Conservation (phyloP, 2,113 vertebrate species). For the Sylvietta virens region DNA sequence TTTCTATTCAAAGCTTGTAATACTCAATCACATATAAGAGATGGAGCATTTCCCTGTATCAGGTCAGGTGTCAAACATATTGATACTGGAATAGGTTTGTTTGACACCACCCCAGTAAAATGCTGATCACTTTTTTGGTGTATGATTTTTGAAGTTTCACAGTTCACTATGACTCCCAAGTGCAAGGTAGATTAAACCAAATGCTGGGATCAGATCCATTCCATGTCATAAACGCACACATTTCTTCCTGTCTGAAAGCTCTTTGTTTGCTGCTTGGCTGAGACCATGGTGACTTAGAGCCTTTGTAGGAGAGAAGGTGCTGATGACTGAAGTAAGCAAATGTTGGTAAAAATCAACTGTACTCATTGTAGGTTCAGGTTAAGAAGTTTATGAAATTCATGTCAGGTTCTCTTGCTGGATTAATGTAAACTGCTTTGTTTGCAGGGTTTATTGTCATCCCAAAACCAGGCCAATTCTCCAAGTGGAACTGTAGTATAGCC, state of each 20-base stretch:
- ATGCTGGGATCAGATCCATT: not conserved
- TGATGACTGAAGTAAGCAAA: not conserved
- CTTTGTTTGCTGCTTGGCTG: not conserved
- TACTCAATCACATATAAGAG: not conserved
- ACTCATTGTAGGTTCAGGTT: slow-evolving; percentile 4
- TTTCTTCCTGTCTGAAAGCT: not conserved
- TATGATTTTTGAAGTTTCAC: not conserved
- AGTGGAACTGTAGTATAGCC: slow-evolving; percentile 95
- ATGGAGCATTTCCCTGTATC: not conserved
- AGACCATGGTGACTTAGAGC: not conserved
- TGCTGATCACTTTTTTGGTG: not conserved
- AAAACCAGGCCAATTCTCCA: slow-evolving; percentile 93
- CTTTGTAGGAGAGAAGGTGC: not conserved
- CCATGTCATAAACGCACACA: fast-evolving
- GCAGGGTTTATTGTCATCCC: slow-evolving; percentile 93
- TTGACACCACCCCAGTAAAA: not conserved
- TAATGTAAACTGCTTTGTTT: slow-evolving; percentile 85
- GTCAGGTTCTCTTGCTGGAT: slow-evolving; percentile 67
- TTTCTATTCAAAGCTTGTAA: slow-evolving; percentile 9
- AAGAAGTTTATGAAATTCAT: not conserved
- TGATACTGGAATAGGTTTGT: not conserved
- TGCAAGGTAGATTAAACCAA: slow-evolving; percentile 1
- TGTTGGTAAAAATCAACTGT: not conserved
- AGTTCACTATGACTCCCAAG: not conserved
- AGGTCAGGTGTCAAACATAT: not conserved